These are phyloP conservation scores for Scomber colias DNA, from an alignment of 2,113 vertebrate genomes.

Conservation along the genomic window DNA sequence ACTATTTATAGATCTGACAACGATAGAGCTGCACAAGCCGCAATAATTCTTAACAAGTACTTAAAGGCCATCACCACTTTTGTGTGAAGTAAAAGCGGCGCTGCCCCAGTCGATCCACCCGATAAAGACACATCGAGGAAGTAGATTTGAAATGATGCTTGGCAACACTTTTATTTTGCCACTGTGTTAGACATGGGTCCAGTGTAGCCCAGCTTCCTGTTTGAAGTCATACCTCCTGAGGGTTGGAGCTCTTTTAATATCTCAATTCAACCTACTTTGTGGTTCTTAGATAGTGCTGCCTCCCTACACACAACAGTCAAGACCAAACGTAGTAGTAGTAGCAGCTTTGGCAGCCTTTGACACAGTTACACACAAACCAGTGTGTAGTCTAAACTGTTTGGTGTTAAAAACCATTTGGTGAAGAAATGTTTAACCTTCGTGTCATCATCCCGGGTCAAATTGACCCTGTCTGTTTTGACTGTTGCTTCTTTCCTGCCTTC, in stretches of 20 bases:
- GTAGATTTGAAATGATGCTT: slow-evolving; percentile 69
- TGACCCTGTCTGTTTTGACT: too few species aligned
- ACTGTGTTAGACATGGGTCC: slow-evolving; percentile 68
- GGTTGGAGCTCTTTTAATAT: slow-evolving; percentile 63
- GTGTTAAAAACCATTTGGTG: too few species aligned
- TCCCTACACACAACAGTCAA: slow-evolving; percentile 16
- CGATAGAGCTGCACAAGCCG: slow-evolving; percentile 69
- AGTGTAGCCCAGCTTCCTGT: slow-evolving; percentile 50
- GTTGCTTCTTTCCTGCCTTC: too few species aligned
- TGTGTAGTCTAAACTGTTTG: too few species aligned
- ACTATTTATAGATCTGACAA: slow-evolving; percentile 82
- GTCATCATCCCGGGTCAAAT: too few species aligned
- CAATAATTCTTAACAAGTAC: slow-evolving; percentile 76
- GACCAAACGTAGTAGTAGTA: slow-evolving; percentile 20
- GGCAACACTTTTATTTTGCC: slow-evolving; percentile 70
- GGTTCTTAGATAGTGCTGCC: slow-evolving; percentile 35
- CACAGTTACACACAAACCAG: neutral
- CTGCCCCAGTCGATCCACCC: slow-evolving; percentile 50
- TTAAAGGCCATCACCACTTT: slow-evolving; percentile 62
- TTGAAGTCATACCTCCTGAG: slow-evolving; percentile 63
- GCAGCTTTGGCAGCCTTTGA: slow-evolving; percentile 14
- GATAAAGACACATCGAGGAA: slow-evolving; percentile 67
- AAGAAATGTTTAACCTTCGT: too few species aligned
- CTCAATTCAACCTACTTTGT: slow-evolving; percentile 60
- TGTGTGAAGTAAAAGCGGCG: slow-evolving; percentile 64